Base-by-base conservation (phyloP, 2,888 invertebrate genomes). In the Ectropis crepuscularia region DNA sequence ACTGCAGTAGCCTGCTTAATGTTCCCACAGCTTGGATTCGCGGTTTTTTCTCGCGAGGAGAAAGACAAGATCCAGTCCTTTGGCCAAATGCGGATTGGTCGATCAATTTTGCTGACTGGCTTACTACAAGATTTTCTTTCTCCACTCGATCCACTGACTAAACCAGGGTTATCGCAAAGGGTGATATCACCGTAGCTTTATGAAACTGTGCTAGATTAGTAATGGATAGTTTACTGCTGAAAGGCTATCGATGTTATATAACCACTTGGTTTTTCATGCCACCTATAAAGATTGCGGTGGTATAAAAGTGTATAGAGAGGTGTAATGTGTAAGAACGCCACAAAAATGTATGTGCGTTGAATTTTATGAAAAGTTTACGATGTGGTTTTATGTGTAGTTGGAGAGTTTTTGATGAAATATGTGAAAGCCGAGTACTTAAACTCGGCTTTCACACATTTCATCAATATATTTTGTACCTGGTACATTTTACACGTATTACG, bases 161-260 rank as follows among this genome's bases (percentile, higher is more conserved):
- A n/a, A 47, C 47, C 28, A 48, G 37, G n/a, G 38, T 45, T 6
- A 57, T 16, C 12, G 53, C 66, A 72, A 72, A 69, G 71, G 73
- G 70, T 84, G 83, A 82, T 79, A 76, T 83, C 83, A 83, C 71
- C 69, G 61, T 67, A 69, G 68, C 68, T 77, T 78, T 79, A 82
- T 82, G 80, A 82, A 82, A 78, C 76, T 65, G 79, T 68, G 75
- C 82, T 79, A 77, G 79, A 83, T 83, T 79, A 75, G 75, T 75
- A 77, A 77, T 78, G 75, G 76, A 77, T 80, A 72, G 76, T 79
- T 81, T 80, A 77, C 70, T 67, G 77, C 79, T 82, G 79, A 84
- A 84, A 83, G 81, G 78, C 79, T 82, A 81, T 74, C 71, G 72
- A 72, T 74, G 77, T 73, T 71, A 71, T 71, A 75, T 63, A 72